Base-by-base conservation (phyloP, 2,113 vertebrate species). In the Sceloporus undulatus region DNA sequence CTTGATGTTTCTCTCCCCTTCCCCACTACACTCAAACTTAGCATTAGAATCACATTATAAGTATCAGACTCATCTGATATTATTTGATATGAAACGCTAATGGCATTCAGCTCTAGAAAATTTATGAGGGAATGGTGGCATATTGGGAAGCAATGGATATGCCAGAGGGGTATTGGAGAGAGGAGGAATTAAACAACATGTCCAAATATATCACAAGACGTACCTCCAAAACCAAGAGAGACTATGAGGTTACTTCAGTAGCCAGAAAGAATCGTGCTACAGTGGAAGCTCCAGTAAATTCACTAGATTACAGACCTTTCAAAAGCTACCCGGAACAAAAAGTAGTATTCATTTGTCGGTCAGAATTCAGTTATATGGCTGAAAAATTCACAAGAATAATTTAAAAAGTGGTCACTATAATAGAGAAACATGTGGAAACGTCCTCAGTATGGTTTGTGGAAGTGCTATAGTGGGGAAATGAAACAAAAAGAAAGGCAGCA, bases 381-480 rank as follows among this genome's bases (percentile, higher is more conserved):
- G 10, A 70, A 70, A 71, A 27, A 9, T 71, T 52, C 79, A 66
- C 34, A 65, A 38, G 34, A 25, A 14, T 52, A 48, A 78, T 8
- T 66, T 10, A 82, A 18, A 54, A 18, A 34, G 9, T 70, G 21
- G n/a, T 52, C 10, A 70, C 27, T 54, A 34, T 79, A 85, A 25
- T 21, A 25, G 11, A 54, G 65, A 34, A 38, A 70, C 16, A 16
- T 21, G 5, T 65, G 21, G 4, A n/a, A 62, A 65, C 5, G 66
- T 8, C 21, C 27, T 34, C 29, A 27, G 5, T 70, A n/a, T 66
- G 40, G 21, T 40, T 23, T 19, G n/a, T 70, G 87, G 56, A 90
- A 88, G 59, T 92, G 42, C 70, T 52, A 21, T 6, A 85, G 66
- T 42, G 88, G 21, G 65, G 88, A 48, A 38, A 79, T 42, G 29